Conservation (phyloP, 2,888 invertebrate genomes). For the Willowsia nigromaculata region DNA sequence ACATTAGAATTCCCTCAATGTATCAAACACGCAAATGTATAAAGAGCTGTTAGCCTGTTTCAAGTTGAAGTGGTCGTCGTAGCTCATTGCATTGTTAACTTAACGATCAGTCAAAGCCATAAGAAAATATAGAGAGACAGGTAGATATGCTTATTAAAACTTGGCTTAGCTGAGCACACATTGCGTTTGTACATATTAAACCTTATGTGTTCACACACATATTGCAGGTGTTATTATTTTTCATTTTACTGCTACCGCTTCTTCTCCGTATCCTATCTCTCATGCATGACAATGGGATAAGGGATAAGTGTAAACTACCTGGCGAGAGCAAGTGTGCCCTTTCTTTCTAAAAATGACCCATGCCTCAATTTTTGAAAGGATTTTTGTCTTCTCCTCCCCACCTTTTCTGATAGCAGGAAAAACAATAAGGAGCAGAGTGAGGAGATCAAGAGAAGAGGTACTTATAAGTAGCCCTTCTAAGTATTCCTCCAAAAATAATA, state of each 20-base stretch:
- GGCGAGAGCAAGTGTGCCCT: constrained; percentile 48
- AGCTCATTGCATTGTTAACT: constrained; percentile 49
- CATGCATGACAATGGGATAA: constrained; percentile 33
- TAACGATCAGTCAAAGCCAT: constrained; percentile 50
- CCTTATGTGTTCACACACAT: not conserved
- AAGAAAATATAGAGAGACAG: not conserved
- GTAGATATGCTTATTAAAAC: not conserved
- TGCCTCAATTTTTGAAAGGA: constrained; percentile 20
- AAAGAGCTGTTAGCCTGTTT: not conserved
- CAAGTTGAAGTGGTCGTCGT: not conserved
- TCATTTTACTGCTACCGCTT: constrained; percentile 35
- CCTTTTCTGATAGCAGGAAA: not conserved
- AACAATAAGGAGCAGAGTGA: constrained; percentile 1
- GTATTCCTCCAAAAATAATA: constrained; percentile 15
- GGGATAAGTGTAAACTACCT: constrained; percentile 31
- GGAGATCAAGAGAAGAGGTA: not conserved
- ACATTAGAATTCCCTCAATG: constrained; percentile 76
- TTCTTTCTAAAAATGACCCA: constrained; percentile 33
- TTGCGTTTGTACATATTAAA: not conserved
- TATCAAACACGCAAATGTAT: constrained; percentile 27
- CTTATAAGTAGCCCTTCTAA: not conserved
- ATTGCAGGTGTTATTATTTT: constrained; percentile 49
- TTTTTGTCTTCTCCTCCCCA: not conserved
- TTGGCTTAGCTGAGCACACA: not conserved
- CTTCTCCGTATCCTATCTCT: not conserved